Percentiles rank a stretch among this genome's conserved stretches.
Evolutionary conservation across 1,140 invertebrate genomes (phyloP).

Genomic region (Gryllus bimaculatus): DNA sequence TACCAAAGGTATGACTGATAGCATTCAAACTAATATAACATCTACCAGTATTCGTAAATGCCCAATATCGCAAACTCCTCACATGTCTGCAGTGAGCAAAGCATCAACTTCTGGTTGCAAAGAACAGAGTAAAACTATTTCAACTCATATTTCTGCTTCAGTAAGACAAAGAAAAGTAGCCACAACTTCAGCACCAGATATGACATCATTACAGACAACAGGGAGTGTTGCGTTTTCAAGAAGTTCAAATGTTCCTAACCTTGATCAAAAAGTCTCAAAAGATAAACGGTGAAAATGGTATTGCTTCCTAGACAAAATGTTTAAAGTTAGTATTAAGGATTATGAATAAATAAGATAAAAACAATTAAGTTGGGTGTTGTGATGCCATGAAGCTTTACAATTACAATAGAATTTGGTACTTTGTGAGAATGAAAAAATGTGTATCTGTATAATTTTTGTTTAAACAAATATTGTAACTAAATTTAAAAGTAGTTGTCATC

Average conservation of each 20-base stretch:
- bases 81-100: background rate
- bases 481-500: too few relatives aligned
- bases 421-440: too few relatives aligned
- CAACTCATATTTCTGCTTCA: background rate
- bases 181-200: conserved; percentile 14
- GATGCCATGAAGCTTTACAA: too few relatives aligned
- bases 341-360: too few relatives aligned
- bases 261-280: background rate
- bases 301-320: background rate
- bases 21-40: background rate
- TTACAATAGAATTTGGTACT: too few relatives aligned
- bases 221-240: background rate
- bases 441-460: too few relatives aligned
- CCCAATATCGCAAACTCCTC: background rate
- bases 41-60: background rate
- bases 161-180: conserved; percentile 18
- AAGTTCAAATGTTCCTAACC: background rate
- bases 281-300: background rate
- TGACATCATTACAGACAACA: conserved; percentile 6
- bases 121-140: background rate
- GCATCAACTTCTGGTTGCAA: background rate
- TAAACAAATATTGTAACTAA: too few relatives aligned
- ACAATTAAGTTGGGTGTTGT: too few relatives aligned
- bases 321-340: background rate
- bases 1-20: background rate